Evolutionary conservation across 2,888 invertebrate species (phyloP), one percentile per base, ranked within the genome.

Genomic region (Druceiella hillmani): DNA sequence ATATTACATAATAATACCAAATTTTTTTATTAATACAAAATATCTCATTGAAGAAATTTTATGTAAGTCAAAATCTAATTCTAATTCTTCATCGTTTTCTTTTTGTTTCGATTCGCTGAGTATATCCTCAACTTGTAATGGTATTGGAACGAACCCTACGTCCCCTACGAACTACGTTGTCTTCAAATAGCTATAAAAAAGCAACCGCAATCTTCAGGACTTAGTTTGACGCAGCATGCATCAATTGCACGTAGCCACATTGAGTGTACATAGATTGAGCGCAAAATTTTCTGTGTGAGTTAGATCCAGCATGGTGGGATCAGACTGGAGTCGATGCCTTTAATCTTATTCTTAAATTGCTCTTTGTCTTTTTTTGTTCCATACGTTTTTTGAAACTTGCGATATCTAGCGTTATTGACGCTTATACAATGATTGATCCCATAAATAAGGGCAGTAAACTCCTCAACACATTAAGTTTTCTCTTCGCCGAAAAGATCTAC

Each of bases 401-500:
- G n/a, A 20, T 20, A 20, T 20, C 22, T 20, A 20, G 22, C 22
- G n/a, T 20, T 9, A 20, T 20, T 9, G 22, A 20, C 22, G 22
- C 22, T 20, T 20, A 9, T 20, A 20, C 22, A 20, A 20, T 20
- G 22, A 6, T 20, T 20, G 22, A 20, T 20, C 14, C 3, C 12
- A 30, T 30, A 32, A 17, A 32, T 32, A 11, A 13, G 26, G 13
- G 33, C 13, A 24, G 33, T 33, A 7, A 33, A 17, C 26, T 33
- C 33, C 27, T 33, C 20, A 13, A 33, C 17, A 17, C n/a, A 17
- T 17, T 27, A 10, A 28, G 22, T 33, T 33, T 33, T 33, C 9
- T 27, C 27, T 33, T 28, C 26, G 26, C 15, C 37, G 20, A 51
- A 49, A 45, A 52, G 43, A 38, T 51, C 52, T 22, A 40, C 36